Evolutionary conservation across 2,888 invertebrate genomes (phyloP), one percentile per base, ranked within the genome.

Genomic region (Dicyrtoma fusca): DNA sequence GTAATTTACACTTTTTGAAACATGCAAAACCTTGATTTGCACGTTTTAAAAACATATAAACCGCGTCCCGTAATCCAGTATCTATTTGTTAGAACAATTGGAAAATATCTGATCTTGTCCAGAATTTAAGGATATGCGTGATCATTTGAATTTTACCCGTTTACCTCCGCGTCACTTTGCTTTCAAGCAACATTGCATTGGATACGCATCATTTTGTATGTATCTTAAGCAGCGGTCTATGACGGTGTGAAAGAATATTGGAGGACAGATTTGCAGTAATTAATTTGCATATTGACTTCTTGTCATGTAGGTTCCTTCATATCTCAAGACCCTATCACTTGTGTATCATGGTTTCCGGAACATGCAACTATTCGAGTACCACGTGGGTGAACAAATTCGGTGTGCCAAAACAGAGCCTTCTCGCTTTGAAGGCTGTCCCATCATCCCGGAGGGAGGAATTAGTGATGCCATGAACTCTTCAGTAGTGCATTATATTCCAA

Each of bases 301-400:
- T 34, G 34, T 34, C 49, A 45, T 63, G 14, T 57, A 80, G 80
- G 75, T 80, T 64, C 80, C 80, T 69, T 70, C 79, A 21, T 79
- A 76, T 71, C 70, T 78, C 59, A 80, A 79, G 69, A 76, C 74
- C 1, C 53, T 80, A 34, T 79, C 79, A 45, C 65, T 91, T 89
- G 88, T 91, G 66, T 90, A 91, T 83, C 92, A 92, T 83, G 91
- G 91, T 72, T 92, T 90, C 84, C 89, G 91, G 82, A 91, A 91
- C 83, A 90, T 91, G 90, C 90, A 91, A 83, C 90, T 90, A 77
- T 86, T 92, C 55, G 91, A 92, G 82, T 91, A 91, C 82, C 86
- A 87, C 74, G 87, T 89, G 82, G 90, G 90, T 79, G 86, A 88
- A 76, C 87, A 88, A 57, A 88, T 91, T 78, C 83, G 84, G 90